Evolutionary conservation across 2,797 vertebrate genomes (phyloP).

Genomic region (Amblyopsis hoosieri): DNA sequence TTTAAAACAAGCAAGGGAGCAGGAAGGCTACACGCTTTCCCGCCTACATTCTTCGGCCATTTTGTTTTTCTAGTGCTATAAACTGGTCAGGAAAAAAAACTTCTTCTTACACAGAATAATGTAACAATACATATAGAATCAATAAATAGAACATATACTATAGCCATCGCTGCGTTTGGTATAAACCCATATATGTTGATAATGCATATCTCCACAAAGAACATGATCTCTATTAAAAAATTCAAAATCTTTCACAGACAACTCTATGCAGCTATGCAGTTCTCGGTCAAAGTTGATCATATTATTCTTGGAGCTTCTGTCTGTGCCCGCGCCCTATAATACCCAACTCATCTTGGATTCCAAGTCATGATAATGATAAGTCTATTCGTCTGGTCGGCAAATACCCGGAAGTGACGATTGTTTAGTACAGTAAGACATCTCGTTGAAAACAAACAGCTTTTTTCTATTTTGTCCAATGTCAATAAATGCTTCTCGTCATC

Average conservation of each 20-base stretch:
- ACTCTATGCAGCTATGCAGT: constrained; percentile 29
- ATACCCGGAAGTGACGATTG: too few relatives aligned
- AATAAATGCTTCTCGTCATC: too few relatives aligned
- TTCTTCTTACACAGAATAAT: constrained; percentile 63
- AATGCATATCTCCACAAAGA: constrained; percentile 44
- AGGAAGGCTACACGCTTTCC: constrained; percentile 81
- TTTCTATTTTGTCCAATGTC: too few relatives aligned
- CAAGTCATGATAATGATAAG: constrained; percentile 45
- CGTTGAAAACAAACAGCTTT: too few relatives aligned
- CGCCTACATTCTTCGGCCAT: constrained; percentile 96
- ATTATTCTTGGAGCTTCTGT: constrained; percentile 41
- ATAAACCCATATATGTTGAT: constrained; percentile 62
- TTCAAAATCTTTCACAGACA: constrained; percentile 23
- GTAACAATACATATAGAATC: constrained; percentile 74
- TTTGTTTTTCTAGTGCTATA: constrained; percentile 74
- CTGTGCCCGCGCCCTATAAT: constrained; percentile 16
- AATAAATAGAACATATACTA: constrained; percentile 71
- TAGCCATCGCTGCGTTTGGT: constrained; percentile 60
- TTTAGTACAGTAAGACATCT: too few relatives aligned
- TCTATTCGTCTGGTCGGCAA: constrained; percentile 18
- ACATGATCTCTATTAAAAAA: constrained; percentile 29
- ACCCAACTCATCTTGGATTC: constrained; percentile 40
- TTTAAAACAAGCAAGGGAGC: constrained; percentile 65
- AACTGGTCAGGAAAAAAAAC: constrained; percentile 68
- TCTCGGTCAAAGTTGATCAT: constrained; percentile 40